Evolutionary conservation across 2,888 invertebrate genomes (phyloP).

Genomic region (Hipparchia sbordonii): DNA sequence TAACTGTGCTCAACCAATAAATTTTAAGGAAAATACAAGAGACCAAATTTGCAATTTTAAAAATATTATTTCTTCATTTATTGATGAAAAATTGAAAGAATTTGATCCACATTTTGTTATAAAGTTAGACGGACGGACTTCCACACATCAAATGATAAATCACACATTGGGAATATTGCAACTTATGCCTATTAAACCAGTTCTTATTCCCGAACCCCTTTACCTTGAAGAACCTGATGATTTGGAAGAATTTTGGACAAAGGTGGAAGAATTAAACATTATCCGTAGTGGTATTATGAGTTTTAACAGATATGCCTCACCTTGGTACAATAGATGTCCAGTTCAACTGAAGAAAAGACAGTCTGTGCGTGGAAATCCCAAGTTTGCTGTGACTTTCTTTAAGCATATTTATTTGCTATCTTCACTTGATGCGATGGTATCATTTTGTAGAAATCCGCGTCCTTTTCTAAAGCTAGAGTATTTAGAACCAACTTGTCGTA

Average conservation of each 20-base stretch:
- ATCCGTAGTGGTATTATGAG: slow-evolving; percentile 54
- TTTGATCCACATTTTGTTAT: slow-evolving; percentile 81
- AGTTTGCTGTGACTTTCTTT: slow-evolving; percentile 83
- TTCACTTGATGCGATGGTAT: slow-evolving; percentile 72
- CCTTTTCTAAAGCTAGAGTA: slow-evolving; percentile 81
- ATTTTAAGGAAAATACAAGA: slow-evolving; percentile 68
- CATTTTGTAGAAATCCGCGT: slow-evolving; percentile 84
- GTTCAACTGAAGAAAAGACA: slow-evolving; percentile 83
- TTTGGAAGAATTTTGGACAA: slow-evolving; percentile 70
- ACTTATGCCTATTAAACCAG: slow-evolving; percentile 56
- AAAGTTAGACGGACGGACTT: slow-evolving; percentile 82
- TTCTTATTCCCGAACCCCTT: slow-evolving; percentile 69
- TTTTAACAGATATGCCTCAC: slow-evolving; percentile 72
- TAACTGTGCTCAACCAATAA: slow-evolving; percentile 70
- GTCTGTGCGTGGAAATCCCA: slow-evolving; percentile 74
- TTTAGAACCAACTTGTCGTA: slow-evolving; percentile 83
- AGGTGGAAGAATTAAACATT: slow-evolving; percentile 55
- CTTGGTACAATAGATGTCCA: slow-evolving; percentile 85
- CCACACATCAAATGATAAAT: slow-evolving; percentile 74
- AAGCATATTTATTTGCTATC: slow-evolving; percentile 84
- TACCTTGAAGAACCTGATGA: slow-evolving; percentile 66
- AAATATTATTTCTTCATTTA: slow-evolving; percentile 62
- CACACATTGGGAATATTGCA: slow-evolving; percentile 70
- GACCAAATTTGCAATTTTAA: slow-evolving; percentile 79
- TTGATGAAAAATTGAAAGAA: slow-evolving; percentile 77